Percentiles rank a stretch among this genome's conserved stretches.
Evolutionary conservation across 2,888 invertebrate genomes (phyloP).

Genomic region (Acleris literana): DNA sequence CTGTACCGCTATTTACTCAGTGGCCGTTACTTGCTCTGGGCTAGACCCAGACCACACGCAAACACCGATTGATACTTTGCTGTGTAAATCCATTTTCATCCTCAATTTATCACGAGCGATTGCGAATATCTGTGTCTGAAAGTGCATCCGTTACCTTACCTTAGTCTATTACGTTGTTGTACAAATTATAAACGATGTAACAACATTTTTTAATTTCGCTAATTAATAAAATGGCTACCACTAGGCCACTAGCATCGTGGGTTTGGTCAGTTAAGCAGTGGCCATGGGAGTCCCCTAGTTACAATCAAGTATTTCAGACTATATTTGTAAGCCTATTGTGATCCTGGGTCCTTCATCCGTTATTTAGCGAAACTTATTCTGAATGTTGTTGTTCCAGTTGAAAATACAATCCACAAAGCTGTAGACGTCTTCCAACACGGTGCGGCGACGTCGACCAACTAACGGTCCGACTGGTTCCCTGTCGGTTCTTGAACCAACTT

Average conservation of each 20-base stretch:
- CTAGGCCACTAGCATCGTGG: too few relatives aligned
- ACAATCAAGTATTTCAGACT: too few relatives aligned
- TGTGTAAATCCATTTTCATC: conserved; percentile 6
- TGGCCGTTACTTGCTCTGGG: conserved; percentile 7
- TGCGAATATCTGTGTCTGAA: too few relatives aligned
- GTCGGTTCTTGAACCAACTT: conserved; percentile 23
- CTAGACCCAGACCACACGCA: conserved; percentile 19
- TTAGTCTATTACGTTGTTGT: too few relatives aligned
- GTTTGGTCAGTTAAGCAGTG: too few relatives aligned
- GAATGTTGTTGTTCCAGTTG: background rate
- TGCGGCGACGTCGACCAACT: conserved; percentile 4
- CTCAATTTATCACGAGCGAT: background rate
- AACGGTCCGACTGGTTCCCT: conserved; percentile 37
- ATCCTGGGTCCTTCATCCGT: too few relatives aligned
- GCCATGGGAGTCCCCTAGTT: too few relatives aligned
- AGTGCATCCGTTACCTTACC: too few relatives aligned
- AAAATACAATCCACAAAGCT: background rate
- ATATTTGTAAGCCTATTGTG: too few relatives aligned
- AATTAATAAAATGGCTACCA: too few relatives aligned
- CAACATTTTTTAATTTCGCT: too few relatives aligned
- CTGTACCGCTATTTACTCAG: conserved; percentile 11
- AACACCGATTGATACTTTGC: conserved; percentile 1
- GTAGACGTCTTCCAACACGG: background rate
- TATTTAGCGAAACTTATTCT: background rate
- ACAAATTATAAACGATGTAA: too few relatives aligned